A percentile compares a stretch with the other conserved stretches of the same genome.
phyloP scores from a whole-genome alignment of 2,113 vertebrate genomes.

The Mesitornis unicolor region DNA sequence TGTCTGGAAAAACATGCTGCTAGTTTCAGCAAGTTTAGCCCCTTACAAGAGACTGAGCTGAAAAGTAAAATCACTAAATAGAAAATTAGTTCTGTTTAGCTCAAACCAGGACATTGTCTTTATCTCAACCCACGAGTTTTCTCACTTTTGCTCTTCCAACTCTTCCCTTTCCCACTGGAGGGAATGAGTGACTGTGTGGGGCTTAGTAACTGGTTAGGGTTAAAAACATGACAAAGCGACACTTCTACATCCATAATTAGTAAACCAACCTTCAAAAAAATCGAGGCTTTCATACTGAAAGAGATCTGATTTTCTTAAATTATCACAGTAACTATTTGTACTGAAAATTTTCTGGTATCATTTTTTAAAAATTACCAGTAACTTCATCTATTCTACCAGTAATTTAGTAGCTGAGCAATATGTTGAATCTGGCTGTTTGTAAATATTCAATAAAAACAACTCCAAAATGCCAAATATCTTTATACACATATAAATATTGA shows the following conservation, averaged over 20 bases:
- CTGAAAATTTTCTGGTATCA: not conserved
- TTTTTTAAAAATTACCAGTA: not conserved
- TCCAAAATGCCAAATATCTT: not conserved
- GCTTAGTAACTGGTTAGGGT: not conserved
- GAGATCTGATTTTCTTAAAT: not conserved
- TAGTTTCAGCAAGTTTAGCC: no score
- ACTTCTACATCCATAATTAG: not conserved
- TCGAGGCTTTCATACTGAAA: not conserved
- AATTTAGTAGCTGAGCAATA: not conserved
- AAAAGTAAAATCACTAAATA: no score
- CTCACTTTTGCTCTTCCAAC: not conserved
- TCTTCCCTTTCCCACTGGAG: rapidly evolving
- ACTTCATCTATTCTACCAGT: not conserved
- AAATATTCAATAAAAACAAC: not conserved
- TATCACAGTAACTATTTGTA: not conserved
- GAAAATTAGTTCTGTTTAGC: no score
- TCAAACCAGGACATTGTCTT: no score
- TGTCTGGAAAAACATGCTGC: no score
- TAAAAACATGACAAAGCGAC: not conserved
- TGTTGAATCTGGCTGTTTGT: not conserved
- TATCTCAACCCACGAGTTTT: not conserved
- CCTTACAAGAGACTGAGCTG: no score
- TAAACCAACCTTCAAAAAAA: not conserved
- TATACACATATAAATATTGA: not conserved
- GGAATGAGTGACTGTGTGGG: rapidly evolving